phyloP scores from a whole-genome alignment of 2,888 invertebrate species.

The Microchrysa polita region DNA sequence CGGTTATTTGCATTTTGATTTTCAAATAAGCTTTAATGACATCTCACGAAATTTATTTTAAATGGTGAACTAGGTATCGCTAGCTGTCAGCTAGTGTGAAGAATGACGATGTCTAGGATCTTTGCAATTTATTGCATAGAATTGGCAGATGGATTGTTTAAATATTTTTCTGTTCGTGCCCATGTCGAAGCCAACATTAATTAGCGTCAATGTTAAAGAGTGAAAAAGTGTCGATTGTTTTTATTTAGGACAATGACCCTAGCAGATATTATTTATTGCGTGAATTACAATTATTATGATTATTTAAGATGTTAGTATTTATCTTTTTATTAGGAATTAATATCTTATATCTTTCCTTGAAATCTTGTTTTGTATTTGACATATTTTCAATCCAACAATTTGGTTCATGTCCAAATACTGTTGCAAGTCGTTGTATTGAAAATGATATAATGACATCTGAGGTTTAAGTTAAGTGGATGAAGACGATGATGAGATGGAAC shows the following conservation, averaged over 20 bases:
- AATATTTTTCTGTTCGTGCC: slow-evolving; percentile 8
- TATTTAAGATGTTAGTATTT: no score
- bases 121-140: slow-evolving; percentile 9
- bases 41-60: neutral
- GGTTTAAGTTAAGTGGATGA: no score
- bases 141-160: slow-evolving; percentile 30
- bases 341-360: no score
- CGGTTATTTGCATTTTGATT: slow-evolving; percentile 18
- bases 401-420: no score
- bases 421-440: no score
- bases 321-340: no score
- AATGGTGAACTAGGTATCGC: no score
- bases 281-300: no score
- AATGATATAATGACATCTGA: neutral
- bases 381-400: no score
- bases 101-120: slow-evolving; percentile 21
- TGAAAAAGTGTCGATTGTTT: neutral
- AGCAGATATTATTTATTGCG: no score
- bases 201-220: slow-evolving; percentile 11
- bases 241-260: no score
- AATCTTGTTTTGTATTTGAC: no score
- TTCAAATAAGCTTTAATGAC: slow-evolving; percentile 7
- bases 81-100: slow-evolving; percentile 12
- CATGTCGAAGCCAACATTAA: slow-evolving; percentile 1
- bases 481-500: slow-evolving; percentile 2